Conservation (phyloP, 2,797 vertebrate genomes). For the Notoglanidium macrostoma region DNA sequence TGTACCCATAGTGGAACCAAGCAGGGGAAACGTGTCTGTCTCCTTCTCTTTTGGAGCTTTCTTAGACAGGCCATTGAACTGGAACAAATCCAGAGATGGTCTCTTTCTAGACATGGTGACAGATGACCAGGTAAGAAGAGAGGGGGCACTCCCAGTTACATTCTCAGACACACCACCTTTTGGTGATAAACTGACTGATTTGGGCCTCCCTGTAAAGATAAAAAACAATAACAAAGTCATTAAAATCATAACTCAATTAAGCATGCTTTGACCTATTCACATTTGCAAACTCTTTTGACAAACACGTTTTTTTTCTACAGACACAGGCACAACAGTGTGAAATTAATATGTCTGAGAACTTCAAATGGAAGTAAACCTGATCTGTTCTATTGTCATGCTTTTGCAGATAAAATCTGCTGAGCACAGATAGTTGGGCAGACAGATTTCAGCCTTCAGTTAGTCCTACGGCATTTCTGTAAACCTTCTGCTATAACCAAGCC, state of each 20-base stretch:
- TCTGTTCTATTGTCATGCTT: conserved; percentile 41
- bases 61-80: conserved; percentile 85
- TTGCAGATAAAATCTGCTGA: conserved; percentile 51
- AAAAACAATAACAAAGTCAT: conserved; percentile 24
- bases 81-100: conserved; percentile 86
- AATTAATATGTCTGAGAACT: conserved; percentile 55
- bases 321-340: conserved; percentile 36
- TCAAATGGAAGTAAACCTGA: conserved; percentile 40
- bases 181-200: conserved; percentile 76
- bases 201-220: conserved; percentile 79
- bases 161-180: conserved; percentile 69
- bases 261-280: conserved; percentile 38
- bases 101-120: conserved; percentile 81
- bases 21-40: conserved; percentile 78
- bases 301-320: conserved; percentile 7
- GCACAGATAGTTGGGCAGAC: conserved; percentile 38
- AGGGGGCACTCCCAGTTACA: conserved; percentile 69
- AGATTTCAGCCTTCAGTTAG: conserved; percentile 43
- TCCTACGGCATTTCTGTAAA: conserved; percentile 34
- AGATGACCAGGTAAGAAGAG: conserved; percentile 83
- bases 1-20: conserved; percentile 61
- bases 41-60: conserved; percentile 84
- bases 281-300: conserved; percentile 32
- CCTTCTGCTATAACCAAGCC: conserved; percentile 40
- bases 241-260: conserved; percentile 9